Evolutionary conservation across 2,888 invertebrate genomes (phyloP).

Genomic region (Biston stratarius): DNA sequence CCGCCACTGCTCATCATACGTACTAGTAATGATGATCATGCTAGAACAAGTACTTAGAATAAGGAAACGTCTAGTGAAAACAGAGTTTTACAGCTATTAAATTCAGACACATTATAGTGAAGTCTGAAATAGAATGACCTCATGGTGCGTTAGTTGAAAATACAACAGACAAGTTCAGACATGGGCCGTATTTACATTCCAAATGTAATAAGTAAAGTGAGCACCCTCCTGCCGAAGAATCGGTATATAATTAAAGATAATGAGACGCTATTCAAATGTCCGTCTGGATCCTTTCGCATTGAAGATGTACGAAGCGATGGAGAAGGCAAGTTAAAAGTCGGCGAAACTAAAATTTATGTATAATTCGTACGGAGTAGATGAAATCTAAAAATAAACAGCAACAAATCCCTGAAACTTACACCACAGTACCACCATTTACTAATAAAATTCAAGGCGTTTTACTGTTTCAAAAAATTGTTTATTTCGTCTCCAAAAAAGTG

Average conservation of each 20-base stretch:
- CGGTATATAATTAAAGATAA: slow-evolving; percentile 85
- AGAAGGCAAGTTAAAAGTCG: slow-evolving; percentile 46
- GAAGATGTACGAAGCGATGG: slow-evolving; percentile 47
- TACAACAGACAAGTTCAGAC: neutral
- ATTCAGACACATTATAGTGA: too few species aligned
- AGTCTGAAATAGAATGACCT: neutral
- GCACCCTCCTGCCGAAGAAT: slow-evolving; percentile 72
- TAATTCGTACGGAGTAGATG: neutral
- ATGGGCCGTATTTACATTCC: slow-evolving; percentile 46
- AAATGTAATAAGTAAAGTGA: slow-evolving; percentile 63
- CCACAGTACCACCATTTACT: too few species aligned
- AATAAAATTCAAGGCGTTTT: too few species aligned
- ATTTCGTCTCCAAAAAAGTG: too few species aligned
- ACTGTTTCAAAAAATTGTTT: too few species aligned
- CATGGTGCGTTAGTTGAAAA: neutral
- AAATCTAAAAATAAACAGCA: neutral
- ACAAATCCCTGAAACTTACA: too few species aligned
- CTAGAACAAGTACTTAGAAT: too few species aligned
- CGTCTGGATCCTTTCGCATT: slow-evolving; percentile 73
- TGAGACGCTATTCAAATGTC: slow-evolving; percentile 85
- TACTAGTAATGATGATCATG: too few species aligned
- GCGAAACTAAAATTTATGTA: neutral
- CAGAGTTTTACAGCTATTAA: too few species aligned
- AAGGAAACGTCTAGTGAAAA: too few species aligned
- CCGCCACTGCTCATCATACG: too few species aligned